Percentiles rank a stretch among this genome's conserved stretches.
Conservation (phyloP, 2,113 vertebrate species). For the Rhinopomastus cyanomelas region DNA sequence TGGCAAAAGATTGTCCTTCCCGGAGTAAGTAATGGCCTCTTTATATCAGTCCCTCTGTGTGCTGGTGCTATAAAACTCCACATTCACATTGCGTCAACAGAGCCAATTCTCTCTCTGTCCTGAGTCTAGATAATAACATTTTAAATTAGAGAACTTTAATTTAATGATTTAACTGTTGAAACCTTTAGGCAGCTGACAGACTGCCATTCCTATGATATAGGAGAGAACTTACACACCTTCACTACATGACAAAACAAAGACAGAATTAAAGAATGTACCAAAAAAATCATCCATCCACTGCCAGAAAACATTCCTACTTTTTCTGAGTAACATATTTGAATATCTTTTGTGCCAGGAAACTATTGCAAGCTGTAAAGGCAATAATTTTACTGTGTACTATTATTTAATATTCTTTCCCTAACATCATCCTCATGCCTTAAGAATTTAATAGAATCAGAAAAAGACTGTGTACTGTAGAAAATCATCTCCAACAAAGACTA, state of each 20-base stretch:
- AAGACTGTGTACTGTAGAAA: rapidly evolving
- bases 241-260: background rate
- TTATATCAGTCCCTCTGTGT: constrained; percentile 33
- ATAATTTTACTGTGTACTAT: background rate
- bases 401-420: background rate
- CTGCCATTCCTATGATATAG: background rate
- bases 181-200: background rate
- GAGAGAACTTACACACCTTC: background rate
- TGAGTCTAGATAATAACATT: constrained; percentile 11
- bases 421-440: background rate
- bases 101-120: background rate
- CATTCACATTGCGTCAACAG: constrained; percentile 1
- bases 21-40: constrained; percentile 28
- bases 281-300: background rate
- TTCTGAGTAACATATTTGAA: background rate
- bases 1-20: constrained; percentile 54
- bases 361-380: background rate
- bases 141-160: constrained; percentile 51
- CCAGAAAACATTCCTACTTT: background rate
- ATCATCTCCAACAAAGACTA: background rate
- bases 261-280: background rate
- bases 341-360: background rate
- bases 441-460: background rate
- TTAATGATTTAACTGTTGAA: constrained; percentile 32
- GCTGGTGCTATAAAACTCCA: constrained; percentile 28